phyloP scores from a whole-genome alignment of 2,113 vertebrate species.

The Tyrannus savana region DNA sequence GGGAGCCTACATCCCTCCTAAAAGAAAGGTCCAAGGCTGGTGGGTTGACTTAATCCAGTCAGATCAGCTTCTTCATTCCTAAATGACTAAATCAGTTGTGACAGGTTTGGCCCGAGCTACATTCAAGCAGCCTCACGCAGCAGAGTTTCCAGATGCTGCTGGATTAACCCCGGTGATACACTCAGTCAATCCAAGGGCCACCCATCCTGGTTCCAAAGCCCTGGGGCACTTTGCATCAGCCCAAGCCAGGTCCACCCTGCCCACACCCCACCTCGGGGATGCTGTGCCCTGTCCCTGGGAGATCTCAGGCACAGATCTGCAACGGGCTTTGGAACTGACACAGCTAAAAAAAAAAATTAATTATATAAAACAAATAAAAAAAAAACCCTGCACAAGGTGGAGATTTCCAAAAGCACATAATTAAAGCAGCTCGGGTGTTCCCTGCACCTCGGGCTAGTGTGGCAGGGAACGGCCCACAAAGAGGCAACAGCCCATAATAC shows the following conservation, averaged over 20 bases:
- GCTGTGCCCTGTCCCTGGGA: fast-evolving
- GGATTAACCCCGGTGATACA: fast-evolving
- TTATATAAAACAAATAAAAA: no score
- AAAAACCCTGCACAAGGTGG: neutral
- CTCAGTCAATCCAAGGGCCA: neutral
- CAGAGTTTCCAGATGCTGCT: neutral
- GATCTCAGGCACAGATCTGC: fast-evolving
- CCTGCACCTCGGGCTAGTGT: neutral
- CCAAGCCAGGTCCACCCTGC: neutral
- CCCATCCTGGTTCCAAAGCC: neutral
- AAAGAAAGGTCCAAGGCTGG: neutral
- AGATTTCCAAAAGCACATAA: neutral
- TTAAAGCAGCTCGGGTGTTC: neutral
- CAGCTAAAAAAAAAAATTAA: fast-evolving
- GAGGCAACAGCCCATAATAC: constrained; percentile 59
- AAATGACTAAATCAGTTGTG: neutral
- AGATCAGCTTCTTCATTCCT: neutral
- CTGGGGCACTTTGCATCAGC: fast-evolving
- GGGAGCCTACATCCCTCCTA: neutral
- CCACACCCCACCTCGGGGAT: neutral
- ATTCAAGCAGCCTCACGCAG: neutral
- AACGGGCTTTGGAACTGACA: neutral
- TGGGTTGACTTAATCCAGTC: neutral
- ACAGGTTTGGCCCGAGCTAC: neutral
- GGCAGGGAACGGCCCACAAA: neutral